Base-by-base conservation (phyloP, 2,797 vertebrate species). In the Xerus rutilus region DNA sequence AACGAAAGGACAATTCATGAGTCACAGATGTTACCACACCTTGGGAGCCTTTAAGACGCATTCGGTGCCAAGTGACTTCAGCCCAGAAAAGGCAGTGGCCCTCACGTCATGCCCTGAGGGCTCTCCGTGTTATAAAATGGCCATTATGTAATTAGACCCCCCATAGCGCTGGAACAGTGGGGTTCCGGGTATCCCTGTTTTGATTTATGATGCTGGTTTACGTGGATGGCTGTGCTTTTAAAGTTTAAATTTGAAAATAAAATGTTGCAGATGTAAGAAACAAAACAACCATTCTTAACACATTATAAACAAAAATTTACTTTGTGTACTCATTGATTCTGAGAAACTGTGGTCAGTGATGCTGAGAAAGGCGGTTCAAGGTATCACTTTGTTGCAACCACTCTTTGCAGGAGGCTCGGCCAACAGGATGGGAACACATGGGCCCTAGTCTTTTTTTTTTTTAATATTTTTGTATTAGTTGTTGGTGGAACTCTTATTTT, bases 11-110 rank as follows among this genome's bases (percentile, higher is more conserved):
- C 94, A 96, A 52, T 92, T 59, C 0, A 18, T 96, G 96, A 95
- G 94, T 96, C 91, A 23, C 14, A 1, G 3, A 35, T 96, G 78
- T 98, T 97, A 95, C 98, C 96, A 97, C 97, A 98, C 98, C 98
- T 94, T 96, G 76, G 17, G 86, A 64, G 84, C 21, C 83, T 54
- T 91, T 57, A n/a, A 94, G 43, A 70, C 73, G 84, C 35, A 32
- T 47, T 87, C 28, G 18, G 15, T 90, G 97, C 95, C 97, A 95
- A 96, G 81, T 97, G 96, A 94, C 97, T 97, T 92, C 96, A 97
- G 95, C 79, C 89, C 85, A 89, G 87, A 81, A 85, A 57, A 89
- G 93, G 86, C 96, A 87, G 5, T 28, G 76, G 90, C 88, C 97
- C 94, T 93, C 89, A 85, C 70, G 97, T 93, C 94, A 39, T 69